Base-by-base conservation (phyloP, 2,113 vertebrate species). In the Gobius niger region DNA sequence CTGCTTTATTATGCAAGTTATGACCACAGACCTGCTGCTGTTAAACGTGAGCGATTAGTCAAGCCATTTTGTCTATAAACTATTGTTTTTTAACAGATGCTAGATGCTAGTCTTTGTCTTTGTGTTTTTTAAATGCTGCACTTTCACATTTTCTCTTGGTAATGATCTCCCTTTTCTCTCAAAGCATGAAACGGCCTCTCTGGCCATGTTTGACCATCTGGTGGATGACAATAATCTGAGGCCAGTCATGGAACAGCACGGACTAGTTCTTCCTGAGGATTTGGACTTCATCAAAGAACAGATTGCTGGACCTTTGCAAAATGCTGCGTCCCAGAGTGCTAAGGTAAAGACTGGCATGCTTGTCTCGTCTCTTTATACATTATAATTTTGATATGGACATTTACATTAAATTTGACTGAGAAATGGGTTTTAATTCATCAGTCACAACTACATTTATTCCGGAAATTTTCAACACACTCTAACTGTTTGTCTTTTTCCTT, bases 151-250 rank as follows among this genome's bases (percentile, higher is more conserved):
- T 7, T 9, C 11, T 7, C 16, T 3, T 15, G 50, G 41, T 13
- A 9, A n/a, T 11, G 10, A 9, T 44, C 2, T 13, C 2, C 63
- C 0, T 73, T 7, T 80, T 50, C 1, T 82, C 34, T 69, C 68
- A 8, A 80, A 94, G 98, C 97, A 99, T 11, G 98, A 99, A 87
- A 71, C 62, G 0, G 94, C 94, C 52, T 98, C 97, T 0, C 84
- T 95, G 19, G 1, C 88, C 61, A 99, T 99, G 98, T 98, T 99
- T 88, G 94, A 98, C 59, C 83, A 98, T 83, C 90, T 99, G 65
- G 85, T 99, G 46, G 0, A 82, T 10, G 88, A 83, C 56, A 98
- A 99, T 41, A 6, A 57, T 0, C 89, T 99, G 63, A 83, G 73
- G 81, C 41, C 18, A 2, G 86, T 91, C 63, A 94, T 99, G 95